Percentiles rank a stretch among this genome's conserved stretches.
Evolutionary conservation across 2,113 vertebrate genomes (phyloP).

Genomic region (Tylochromis polylepis): DNA sequence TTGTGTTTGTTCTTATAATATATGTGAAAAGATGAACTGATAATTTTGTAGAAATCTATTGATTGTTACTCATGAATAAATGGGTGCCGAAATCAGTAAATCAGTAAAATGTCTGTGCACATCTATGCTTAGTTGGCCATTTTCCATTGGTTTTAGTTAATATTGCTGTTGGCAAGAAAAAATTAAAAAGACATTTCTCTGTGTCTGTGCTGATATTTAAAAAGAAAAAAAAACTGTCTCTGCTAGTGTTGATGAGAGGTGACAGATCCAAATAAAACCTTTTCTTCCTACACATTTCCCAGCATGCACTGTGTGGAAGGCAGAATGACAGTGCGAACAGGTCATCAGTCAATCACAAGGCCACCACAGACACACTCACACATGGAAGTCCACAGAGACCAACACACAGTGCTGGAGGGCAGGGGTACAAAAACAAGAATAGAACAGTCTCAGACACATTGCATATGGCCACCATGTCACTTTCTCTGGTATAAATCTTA

Average conservation of each 20-base stretch:
- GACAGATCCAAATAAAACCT: background rate
- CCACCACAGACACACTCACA: background rate
- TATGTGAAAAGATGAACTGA: background rate
- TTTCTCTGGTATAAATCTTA: background rate
- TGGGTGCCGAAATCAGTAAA: background rate
- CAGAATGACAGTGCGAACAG: conserved; percentile 3
- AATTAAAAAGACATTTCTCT: background rate
- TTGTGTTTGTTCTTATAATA: background rate
- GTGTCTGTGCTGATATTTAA: background rate
- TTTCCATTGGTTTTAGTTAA: background rate
- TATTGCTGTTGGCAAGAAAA: background rate
- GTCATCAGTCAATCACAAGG: conserved; percentile 11
- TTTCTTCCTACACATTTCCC: background rate
- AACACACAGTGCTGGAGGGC: background rate
- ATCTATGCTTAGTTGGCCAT: background rate
- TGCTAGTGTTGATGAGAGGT: background rate
- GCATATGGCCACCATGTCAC: background rate
- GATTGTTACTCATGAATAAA: background rate
- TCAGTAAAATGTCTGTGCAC: background rate
- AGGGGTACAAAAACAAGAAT: background rate
- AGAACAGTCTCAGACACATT: background rate
- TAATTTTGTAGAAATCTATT: background rate
- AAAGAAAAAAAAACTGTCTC: background rate
- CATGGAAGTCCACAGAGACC: background rate
- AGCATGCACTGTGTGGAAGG: background rate